Evolutionary conservation across 2,797 vertebrate genomes (phyloP).

Genomic region (Malurus splendens): DNA sequence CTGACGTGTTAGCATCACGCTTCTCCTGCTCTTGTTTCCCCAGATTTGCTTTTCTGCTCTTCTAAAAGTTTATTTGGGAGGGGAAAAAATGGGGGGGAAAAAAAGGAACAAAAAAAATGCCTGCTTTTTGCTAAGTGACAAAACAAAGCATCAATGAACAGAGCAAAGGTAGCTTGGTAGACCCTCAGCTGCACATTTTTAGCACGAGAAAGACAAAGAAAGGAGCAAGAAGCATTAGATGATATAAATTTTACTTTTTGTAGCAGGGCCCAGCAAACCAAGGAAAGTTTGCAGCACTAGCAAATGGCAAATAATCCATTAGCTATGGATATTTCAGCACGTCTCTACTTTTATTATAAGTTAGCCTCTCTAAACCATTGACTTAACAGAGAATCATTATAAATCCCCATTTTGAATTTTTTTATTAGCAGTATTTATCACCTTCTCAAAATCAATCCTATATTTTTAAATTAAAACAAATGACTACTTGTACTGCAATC

Average conservation of each 20-base stretch:
- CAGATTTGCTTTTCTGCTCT: background rate
- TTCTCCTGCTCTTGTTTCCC: background rate
- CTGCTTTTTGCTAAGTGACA: background rate
- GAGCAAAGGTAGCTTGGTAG: background rate
- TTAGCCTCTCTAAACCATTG: conserved; percentile 48
- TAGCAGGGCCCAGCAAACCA: background rate
- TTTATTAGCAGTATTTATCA: conserved; percentile 74
- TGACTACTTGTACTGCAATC: conserved; percentile 62
- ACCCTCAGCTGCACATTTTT: background rate
- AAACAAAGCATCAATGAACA: background rate
- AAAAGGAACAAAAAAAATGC: too few relatives aligned
- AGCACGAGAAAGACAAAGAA: background rate
- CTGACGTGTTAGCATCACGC: background rate
- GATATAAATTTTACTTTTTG: background rate
- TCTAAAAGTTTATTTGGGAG: background rate
- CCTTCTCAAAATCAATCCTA: conserved; percentile 71
- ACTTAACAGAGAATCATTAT: conserved; percentile 59
- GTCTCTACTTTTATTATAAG: conserved; percentile 41
- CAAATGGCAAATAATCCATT: conserved; percentile 36
- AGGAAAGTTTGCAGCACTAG: conserved; percentile 2
- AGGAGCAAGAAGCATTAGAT: background rate
- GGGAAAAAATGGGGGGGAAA: too few relatives aligned
- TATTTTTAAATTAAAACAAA: conserved; percentile 77
- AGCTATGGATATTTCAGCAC: conserved; percentile 21
- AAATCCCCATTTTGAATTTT: conserved; percentile 62